phyloP scores from a whole-genome alignment of 2,113 vertebrate genomes.

The Nematolebias whitei region DNA sequence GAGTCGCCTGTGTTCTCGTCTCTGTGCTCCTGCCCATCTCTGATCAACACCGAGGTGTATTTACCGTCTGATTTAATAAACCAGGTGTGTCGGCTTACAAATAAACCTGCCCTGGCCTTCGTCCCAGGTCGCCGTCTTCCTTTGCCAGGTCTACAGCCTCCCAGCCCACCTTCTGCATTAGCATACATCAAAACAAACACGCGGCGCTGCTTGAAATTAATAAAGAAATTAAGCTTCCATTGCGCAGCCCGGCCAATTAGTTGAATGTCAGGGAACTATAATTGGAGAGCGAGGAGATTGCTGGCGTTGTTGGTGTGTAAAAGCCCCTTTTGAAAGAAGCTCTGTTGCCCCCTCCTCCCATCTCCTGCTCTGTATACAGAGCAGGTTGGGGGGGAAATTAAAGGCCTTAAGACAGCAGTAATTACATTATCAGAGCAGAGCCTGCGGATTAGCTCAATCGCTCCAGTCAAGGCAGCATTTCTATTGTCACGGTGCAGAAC shows the following conservation, averaged over 20 bases:
- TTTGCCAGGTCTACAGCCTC: conserved; percentile 67
- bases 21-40: conserved; percentile 11
- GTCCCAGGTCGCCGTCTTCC: conserved; percentile 64
- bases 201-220: conserved; percentile 86
- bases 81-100: conserved; percentile 79
- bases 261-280: conserved; percentile 99
- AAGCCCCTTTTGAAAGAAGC: conserved; percentile 85
- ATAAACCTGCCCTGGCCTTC: conserved; percentile 80
- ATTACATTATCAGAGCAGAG: conserved; percentile 99
- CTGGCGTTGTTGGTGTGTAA: conserved; percentile 88
- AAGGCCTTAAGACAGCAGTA: conserved; percentile 98
- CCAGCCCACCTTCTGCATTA: conserved; percentile 83
- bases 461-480: conserved; percentile 96
- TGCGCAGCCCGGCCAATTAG: conserved; percentile 98
- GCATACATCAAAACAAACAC: conserved; percentile 88
- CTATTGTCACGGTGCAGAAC: conserved; percentile 94
- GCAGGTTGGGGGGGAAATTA: conserved; percentile 90
- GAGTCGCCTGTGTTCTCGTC: too few species aligned
- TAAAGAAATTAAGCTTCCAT: conserved; percentile 98
- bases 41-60: conserved; percentile 34
- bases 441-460: conserved; percentile 98
- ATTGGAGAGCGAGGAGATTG: conserved; percentile 96
- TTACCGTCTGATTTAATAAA: conserved; percentile 71
- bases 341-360: conserved; percentile 84
- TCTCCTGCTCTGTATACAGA: conserved; percentile 87